Evolutionary conservation across 2,797 vertebrate genomes (phyloP).

Genomic region (Sebastes miniatus): DNA sequence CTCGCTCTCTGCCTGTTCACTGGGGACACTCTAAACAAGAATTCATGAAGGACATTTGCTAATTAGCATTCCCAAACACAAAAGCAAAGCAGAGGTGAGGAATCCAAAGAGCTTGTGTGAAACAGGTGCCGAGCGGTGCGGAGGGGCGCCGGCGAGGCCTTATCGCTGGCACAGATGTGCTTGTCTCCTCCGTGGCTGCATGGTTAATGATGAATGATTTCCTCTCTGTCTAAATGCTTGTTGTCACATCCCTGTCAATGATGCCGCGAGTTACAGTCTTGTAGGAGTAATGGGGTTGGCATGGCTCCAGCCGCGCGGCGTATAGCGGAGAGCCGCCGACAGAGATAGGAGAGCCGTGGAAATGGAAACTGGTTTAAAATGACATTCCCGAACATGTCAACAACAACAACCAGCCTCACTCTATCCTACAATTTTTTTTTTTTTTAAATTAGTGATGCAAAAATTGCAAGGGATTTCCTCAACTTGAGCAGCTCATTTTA

Average conservation of each 20-base stretch:
- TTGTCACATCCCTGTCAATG: constrained; percentile 74
- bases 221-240: constrained; percentile 70
- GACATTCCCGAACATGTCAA: constrained; percentile 28
- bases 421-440: not conserved
- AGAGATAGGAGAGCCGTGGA: constrained; percentile 20
- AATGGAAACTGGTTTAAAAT: constrained; percentile 35
- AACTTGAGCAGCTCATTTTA: constrained; percentile 36
- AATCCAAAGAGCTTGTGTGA: constrained; percentile 50
- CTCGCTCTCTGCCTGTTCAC: constrained; percentile 36
- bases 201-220: constrained; percentile 81
- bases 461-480: constrained; percentile 29
- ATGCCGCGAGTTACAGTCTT: constrained; percentile 61
- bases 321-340: constrained; percentile 24
- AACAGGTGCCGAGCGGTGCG: constrained; percentile 44
- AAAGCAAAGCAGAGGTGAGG: constrained; percentile 63
- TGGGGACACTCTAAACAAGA: constrained; percentile 55
- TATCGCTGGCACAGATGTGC: constrained; percentile 61
- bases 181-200: constrained; percentile 61
- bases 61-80: constrained; percentile 73
- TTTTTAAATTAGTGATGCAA: constrained; percentile 6
- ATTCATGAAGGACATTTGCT: constrained; percentile 64
- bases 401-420: constrained; percentile 13
- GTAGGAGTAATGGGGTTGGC: constrained; percentile 70
- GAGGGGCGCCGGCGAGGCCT: constrained; percentile 28
- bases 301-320: constrained; percentile 40